Evolutionary conservation across 2,113 vertebrate genomes (phyloP).

Genomic region (Lepidothrix coronata): DNA sequence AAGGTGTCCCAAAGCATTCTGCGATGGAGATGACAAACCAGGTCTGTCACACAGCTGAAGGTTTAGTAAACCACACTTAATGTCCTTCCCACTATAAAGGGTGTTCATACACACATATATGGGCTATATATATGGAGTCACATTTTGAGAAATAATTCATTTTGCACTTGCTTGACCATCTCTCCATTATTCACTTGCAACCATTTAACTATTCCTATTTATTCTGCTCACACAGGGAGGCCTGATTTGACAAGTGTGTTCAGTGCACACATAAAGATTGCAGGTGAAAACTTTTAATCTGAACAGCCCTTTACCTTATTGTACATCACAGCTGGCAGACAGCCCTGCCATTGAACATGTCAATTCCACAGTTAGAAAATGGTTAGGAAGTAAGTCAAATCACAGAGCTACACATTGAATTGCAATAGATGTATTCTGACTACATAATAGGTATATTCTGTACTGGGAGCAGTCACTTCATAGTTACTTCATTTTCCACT

Average conservation of each 20-base stretch:
- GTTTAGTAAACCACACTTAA: background rate
- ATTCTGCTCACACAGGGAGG: background rate
- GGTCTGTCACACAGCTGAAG: background rate
- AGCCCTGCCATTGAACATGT: background rate
- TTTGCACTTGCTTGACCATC: background rate
- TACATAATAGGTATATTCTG: background rate
- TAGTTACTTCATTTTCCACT: conserved; percentile 8
- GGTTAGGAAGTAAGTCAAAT: background rate
- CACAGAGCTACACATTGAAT: background rate
- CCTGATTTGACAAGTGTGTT: background rate
- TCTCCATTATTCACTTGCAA: background rate
- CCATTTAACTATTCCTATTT: background rate
- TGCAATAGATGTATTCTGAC: background rate
- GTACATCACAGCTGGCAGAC: background rate
- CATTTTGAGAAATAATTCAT: background rate
- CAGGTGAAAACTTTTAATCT: background rate
- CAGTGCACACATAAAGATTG: background rate
- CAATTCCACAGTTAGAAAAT: background rate
- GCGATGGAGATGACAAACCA: background rate
- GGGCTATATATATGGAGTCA: background rate
- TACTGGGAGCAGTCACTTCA: background rate
- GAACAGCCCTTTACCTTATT: background rate
- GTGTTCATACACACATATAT: background rate
- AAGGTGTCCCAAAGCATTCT: background rate
- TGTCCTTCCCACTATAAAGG: background rate